These are phyloP conservation scores for Rapana venosa DNA, from an alignment of 2,888 invertebrate genomes.

Conservation along the genomic window DNA sequence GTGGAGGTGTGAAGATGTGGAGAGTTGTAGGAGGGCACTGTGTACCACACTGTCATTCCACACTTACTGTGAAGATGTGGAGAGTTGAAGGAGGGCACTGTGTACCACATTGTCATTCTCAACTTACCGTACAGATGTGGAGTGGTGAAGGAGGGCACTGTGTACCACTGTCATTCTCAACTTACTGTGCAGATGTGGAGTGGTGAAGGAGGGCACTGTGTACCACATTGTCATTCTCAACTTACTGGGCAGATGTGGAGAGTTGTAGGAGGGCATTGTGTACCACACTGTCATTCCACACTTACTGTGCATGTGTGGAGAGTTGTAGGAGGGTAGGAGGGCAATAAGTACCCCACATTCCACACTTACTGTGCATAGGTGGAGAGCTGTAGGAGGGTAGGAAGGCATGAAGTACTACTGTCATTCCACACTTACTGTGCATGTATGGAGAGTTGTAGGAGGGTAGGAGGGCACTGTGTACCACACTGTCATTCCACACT, in stretches of 20 bases:
- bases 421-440: slow-evolving; percentile 59
- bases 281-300: slow-evolving; percentile 48
- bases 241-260: slow-evolving; percentile 69
- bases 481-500: slow-evolving; percentile 41
- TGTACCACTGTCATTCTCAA: slow-evolving; percentile 57
- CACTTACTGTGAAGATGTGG: not conserved
- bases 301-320: too few species aligned
- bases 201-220: not conserved
- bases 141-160: slow-evolving; percentile 71
- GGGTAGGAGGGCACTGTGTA: slow-evolving; percentile 53
- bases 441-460: slow-evolving; percentile 67
- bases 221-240: not conserved
- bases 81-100: not conserved
- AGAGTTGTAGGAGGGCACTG: not conserved
- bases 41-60: slow-evolving; percentile 36
- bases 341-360: not conserved
- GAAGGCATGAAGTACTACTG: not conserved
- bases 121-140: slow-evolving; percentile 68
- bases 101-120: not conserved
- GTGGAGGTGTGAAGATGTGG: not conserved
- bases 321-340: too few species aligned
- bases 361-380: not conserved
- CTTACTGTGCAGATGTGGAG: not conserved
- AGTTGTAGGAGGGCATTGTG: slow-evolving; percentile 72
- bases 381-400: slow-evolving; percentile 15